Percentiles rank a stretch among this genome's conserved stretches.
These are phyloP conservation scores for Hyppa rectilinea DNA, from an alignment of 2,888 invertebrate species.

Conservation along the genomic window DNA sequence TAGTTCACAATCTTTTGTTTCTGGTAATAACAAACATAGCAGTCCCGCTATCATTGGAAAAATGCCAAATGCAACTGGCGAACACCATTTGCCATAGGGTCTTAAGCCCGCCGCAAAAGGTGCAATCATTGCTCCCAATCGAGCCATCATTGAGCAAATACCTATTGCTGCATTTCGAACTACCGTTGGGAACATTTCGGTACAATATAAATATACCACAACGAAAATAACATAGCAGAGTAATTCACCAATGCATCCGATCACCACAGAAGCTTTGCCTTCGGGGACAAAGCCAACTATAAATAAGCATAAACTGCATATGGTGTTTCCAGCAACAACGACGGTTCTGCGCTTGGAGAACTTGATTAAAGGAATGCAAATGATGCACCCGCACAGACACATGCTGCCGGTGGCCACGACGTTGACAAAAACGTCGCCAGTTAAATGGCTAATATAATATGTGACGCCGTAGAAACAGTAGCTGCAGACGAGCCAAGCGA, in stretches of 20 bases:
- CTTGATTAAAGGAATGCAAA: slow-evolving; percentile 92
- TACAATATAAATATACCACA: slow-evolving; percentile 95
- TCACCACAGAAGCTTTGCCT: slow-evolving; percentile 85
- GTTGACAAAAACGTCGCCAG: slow-evolving; percentile 95
- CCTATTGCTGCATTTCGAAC: slow-evolving; percentile 96
- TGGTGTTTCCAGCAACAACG: slow-evolving; percentile 90
- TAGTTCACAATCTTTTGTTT: slow-evolving; percentile 93
- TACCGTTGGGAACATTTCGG: slow-evolving; percentile 97
- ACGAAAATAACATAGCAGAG: slow-evolving; percentile 95
- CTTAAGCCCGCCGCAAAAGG: slow-evolving; percentile 93
- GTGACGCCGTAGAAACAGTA: slow-evolving; percentile 94
- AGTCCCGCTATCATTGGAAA: slow-evolving; percentile 92
- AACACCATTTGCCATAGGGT: slow-evolving; percentile 90
- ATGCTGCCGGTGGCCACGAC: slow-evolving; percentile 93
- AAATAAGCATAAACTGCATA: slow-evolving; percentile 91
- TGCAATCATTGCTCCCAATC: slow-evolving; percentile 95
- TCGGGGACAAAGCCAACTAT: slow-evolving; percentile 90
- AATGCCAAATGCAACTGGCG: slow-evolving; percentile 93
- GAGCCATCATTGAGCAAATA: slow-evolving; percentile 95
- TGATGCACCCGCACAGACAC: slow-evolving; percentile 89
- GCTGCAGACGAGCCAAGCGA: slow-evolving; percentile 95
- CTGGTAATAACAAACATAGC: slow-evolving; percentile 93
- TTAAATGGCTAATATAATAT: slow-evolving; percentile 94
- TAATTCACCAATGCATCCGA: slow-evolving; percentile 94
- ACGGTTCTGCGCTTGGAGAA: slow-evolving; percentile 92